These are phyloP conservation scores for Schlechtendalia chinensis DNA, from an alignment of 1,140 invertebrate genomes.

Conservation along the genomic window DNA sequence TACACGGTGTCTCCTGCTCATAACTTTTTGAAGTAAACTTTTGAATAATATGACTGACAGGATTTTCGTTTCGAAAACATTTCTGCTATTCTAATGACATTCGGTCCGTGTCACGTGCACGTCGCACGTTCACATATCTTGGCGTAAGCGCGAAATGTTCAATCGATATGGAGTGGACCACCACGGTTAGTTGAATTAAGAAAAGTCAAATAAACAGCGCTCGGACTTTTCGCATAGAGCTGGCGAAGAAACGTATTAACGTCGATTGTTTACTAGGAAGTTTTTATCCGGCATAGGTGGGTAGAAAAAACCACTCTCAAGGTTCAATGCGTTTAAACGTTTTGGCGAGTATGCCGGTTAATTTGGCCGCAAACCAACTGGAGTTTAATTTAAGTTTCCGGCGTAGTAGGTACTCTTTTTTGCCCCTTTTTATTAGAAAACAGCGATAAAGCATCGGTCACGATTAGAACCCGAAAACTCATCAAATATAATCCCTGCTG, in stretches of 20 bases:
- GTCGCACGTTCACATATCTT: not conserved
- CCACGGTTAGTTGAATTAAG: not conserved
- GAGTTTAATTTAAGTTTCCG: constrained; percentile 43
- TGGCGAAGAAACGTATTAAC: constrained; percentile 33
- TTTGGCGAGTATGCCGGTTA: constrained; percentile 46
- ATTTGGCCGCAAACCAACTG: constrained; percentile 46
- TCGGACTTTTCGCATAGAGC: not conserved
- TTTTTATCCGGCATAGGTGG: constrained; percentile 12
- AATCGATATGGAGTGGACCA: not conserved
- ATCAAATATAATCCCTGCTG: constrained; percentile 6
- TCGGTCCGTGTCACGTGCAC: not conserved
- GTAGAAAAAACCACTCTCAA: constrained; percentile 30
- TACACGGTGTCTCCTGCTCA: not conserved
- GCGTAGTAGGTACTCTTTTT: not conserved
- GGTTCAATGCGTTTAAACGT: constrained; percentile 43
- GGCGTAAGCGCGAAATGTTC: not conserved
- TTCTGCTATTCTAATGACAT: not conserved
- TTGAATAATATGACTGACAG: constrained; percentile 16
- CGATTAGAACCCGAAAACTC: constrained; percentile 8
- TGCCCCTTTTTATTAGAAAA: constrained; percentile 20
- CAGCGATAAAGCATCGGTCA: not conserved
- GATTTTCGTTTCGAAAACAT: not conserved
- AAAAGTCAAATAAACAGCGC: constrained; percentile 10
- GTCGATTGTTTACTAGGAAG: constrained; percentile 33
- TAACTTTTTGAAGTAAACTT: constrained; percentile 20